Evolutionary conservation across 1,140 invertebrate genomes (phyloP).

Genomic region (Mylabris phalerata): DNA sequence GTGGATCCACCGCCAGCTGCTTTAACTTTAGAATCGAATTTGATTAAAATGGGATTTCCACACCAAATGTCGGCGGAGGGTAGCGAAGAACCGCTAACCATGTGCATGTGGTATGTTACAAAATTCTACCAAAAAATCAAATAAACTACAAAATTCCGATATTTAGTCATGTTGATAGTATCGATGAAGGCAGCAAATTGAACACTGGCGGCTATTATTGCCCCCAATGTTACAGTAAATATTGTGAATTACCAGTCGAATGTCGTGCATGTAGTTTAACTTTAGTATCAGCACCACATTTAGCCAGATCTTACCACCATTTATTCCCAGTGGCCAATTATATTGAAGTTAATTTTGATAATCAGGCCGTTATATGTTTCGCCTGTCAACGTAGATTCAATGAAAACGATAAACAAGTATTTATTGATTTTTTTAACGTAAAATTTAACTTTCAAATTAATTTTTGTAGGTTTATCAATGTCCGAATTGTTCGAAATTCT

Average conservation of each 20-base stretch:
- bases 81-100: constrained; percentile 62
- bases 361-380: constrained; percentile 56
- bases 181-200: constrained; percentile 56
- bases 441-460: too few relatives aligned
- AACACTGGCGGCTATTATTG: constrained; percentile 83
- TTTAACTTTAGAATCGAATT: constrained; percentile 68
- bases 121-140: background rate
- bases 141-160: background rate
- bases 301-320: constrained; percentile 95
- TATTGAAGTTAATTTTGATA: constrained; percentile 57
- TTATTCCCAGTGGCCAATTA: constrained; percentile 87
- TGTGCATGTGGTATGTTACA: constrained; percentile 75
- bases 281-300: constrained; percentile 94
- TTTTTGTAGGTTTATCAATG: constrained; percentile 69
- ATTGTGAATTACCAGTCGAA: constrained; percentile 96
- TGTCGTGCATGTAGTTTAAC: constrained; percentile 92
- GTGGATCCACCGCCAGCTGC: constrained; percentile 84
- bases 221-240: constrained; percentile 93
- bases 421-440: constrained; percentile 13
- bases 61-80: constrained; percentile 56
- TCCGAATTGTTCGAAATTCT: constrained; percentile 67
- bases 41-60: constrained; percentile 92
- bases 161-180: constrained; percentile 73
- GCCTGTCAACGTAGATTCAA: constrained; percentile 62
- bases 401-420: constrained; percentile 65